Evolutionary conservation across 2,888 invertebrate species (phyloP).

Genomic region (Synanthedon myopaeformis): DNA sequence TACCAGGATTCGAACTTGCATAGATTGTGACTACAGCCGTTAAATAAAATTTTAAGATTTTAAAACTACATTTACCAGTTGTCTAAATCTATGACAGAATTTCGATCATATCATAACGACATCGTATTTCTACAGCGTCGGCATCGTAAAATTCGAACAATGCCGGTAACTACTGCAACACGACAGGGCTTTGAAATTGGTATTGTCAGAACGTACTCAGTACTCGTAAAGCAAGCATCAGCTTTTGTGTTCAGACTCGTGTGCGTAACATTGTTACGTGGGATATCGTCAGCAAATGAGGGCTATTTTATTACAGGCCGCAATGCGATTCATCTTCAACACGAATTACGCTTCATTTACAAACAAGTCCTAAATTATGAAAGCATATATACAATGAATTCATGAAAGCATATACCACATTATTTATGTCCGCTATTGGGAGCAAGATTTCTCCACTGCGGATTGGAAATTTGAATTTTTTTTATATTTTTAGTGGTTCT

Average conservation of each 20-base stretch:
- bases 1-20: too few relatives aligned
- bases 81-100: neutral
- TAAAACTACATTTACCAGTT: neutral
- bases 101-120: constrained; percentile 13
- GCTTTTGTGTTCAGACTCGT: constrained; percentile 42
- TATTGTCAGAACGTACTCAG: constrained; percentile 38
- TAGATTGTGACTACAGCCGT: too few relatives aligned
- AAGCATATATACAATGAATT: too few relatives aligned
- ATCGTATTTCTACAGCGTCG: constrained; percentile 20
- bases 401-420: too few relatives aligned
- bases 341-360: neutral
- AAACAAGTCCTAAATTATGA: neutral
- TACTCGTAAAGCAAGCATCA: constrained; percentile 37
- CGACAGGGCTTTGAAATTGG: constrained; percentile 46
- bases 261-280: constrained; percentile 42
- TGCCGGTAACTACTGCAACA: constrained; percentile 40
- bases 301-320: constrained; percentile 5
- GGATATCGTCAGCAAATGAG: constrained; percentile 28
- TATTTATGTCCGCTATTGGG: too few relatives aligned
- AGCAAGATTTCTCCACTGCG: too few relatives aligned
- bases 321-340: constrained; percentile 12
- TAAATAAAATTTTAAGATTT: neutral
- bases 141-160: constrained; percentile 45
- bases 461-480: too few relatives aligned
- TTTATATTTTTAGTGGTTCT: too few relatives aligned